These are phyloP conservation scores for Helarctos malayanus DNA, from an alignment of 2,797 vertebrate genomes.

Conservation along the genomic window DNA sequence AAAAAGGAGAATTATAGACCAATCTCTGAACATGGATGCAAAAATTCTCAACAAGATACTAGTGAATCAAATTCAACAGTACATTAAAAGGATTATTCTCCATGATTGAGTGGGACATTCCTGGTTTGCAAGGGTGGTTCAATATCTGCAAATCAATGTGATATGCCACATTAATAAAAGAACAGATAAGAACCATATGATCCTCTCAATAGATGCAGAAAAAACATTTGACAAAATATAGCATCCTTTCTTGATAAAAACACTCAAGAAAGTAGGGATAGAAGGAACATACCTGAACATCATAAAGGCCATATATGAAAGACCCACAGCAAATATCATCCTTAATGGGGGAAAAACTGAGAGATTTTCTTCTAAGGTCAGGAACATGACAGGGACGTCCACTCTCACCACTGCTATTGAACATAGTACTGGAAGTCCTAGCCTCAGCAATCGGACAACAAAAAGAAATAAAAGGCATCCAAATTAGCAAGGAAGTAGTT, in stretches of 20 bases:
- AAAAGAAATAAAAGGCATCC: background rate
- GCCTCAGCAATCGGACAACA: background rate
- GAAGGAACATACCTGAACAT: background rate
- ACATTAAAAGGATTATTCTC: background rate
- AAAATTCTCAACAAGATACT: background rate
- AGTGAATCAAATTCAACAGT: background rate
- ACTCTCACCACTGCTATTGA: background rate
- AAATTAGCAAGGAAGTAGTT: background rate
- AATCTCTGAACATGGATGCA: background rate
- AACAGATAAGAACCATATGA: background rate
- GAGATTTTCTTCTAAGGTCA: background rate
- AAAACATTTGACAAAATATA: background rate
- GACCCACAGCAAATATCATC: background rate
- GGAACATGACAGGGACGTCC: background rate
- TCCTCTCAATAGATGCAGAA: background rate
- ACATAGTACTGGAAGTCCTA: background rate
- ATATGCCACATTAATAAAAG: background rate
- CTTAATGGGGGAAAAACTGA: background rate
- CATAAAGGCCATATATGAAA: background rate
- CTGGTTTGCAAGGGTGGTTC: background rate
- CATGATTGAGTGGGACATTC: background rate
- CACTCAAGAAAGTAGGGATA: background rate
- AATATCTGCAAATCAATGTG: background rate
- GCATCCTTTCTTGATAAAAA: background rate
- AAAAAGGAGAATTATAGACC: background rate